Base-by-base conservation (phyloP, 2,888 invertebrate genomes). In the Vesta saturnalis region DNA sequence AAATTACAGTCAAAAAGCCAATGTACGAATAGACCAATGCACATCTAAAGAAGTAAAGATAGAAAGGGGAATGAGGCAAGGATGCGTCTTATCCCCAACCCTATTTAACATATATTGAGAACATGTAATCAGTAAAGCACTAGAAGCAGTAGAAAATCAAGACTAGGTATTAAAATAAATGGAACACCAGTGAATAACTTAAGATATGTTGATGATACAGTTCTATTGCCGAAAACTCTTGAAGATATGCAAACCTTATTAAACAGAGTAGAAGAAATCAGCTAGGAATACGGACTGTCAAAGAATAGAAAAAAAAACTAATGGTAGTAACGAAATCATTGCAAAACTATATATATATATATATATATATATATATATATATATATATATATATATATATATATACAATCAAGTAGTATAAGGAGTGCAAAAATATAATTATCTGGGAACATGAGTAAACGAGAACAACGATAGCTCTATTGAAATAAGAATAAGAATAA, bases 61-160 rank as follows among this genome's bases (percentile, higher is more conserved):
- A 56, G 56, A 60, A n/a, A 47, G 60, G 49, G 10, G 60, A n/a
- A n/a, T 60, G 21, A 60, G 60, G 21, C 49, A 60, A 47, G 49
- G 60, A 23, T 49, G 47, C 21, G 23, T 60, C 8, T 22, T 60
- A 54, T 60, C 60, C 5, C 49, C 60, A n/a, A 43, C 60, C 3
- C 39, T 60, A 55, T 60, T 60, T 18, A 60, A 21, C 3, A 21
- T 56, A 23, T 30, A 56, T 14, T 56, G 23, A 6, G 56, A 56
- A 56, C 23, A 56, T 35, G 30, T 61, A 18, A 47, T 61, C 16
- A 16, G 15, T 19, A 49, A 55, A 61, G 54, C 47, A 61, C 23
- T 61, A 23, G 23, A 55, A 23, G 5, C 56, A 35, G 3, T 56
- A n/a, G 55, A 55, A 23, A 54, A 18, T 52, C 54, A 2, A 22